Conservation (phyloP, 1,140 invertebrate genomes). For the Zelostemma sp. region DNA sequence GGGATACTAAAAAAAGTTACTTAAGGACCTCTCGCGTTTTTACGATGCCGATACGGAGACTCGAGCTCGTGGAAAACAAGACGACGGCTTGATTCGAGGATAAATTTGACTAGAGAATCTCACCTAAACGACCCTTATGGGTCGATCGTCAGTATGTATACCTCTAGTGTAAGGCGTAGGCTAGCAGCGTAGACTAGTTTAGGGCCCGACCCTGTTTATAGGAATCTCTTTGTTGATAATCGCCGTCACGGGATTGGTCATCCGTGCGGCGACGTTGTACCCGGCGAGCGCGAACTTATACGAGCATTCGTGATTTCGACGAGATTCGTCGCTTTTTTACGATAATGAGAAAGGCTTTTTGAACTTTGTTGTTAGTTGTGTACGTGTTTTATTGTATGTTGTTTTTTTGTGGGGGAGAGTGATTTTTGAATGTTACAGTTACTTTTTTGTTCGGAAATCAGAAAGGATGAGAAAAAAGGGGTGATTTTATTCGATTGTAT, state of each 20-base stretch:
- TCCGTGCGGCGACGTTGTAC: conserved; percentile 16
- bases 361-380: too few species aligned
- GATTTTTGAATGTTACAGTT: too few species aligned
- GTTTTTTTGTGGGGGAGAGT: too few species aligned
- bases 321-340: too few species aligned
- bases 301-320: conserved; percentile 3
- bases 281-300: conserved; percentile 22
- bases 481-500: too few species aligned
- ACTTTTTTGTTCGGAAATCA: too few species aligned
- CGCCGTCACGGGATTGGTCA: conserved; percentile 51
- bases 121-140: conserved; percentile 58
- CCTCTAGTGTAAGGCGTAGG: conserved; percentile 68
- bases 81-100: conserved; percentile 25
- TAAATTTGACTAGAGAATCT: conserved; percentile 52
- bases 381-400: too few species aligned
- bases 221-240: conserved; percentile 68
- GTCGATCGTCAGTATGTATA: conserved; percentile 68
- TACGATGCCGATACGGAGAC: conserved; percentile 30
- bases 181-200: conserved; percentile 65
- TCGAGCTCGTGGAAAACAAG: conserved; percentile 11
- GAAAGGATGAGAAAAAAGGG: too few species aligned
- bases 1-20: conserved; percentile 52
- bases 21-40: conserved; percentile 62
- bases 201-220: conserved; percentile 63
- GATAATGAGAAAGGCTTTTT: too few species aligned